Conservation (phyloP, 1,140 invertebrate genomes). For the Trichoplusia ni region DNA sequence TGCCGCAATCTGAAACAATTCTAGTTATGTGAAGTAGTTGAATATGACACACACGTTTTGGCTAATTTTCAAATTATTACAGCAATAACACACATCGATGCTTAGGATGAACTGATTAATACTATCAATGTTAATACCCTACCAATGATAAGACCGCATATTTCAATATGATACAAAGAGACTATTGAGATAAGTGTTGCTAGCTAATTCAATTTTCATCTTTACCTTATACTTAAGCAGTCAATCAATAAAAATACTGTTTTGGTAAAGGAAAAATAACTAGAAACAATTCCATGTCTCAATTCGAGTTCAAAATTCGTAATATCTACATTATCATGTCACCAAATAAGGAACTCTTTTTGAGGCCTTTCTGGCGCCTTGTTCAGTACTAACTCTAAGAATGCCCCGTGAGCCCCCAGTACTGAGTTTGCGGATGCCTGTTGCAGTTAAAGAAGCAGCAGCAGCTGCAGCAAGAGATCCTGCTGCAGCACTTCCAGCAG, state of each 20-base stretch:
- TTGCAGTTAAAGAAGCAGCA: constrained; percentile 94
- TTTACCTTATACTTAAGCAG: no score
- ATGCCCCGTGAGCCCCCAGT: not conserved
- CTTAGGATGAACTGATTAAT: constrained; percentile 2
- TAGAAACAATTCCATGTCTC: no score
- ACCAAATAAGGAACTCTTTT: not conserved
- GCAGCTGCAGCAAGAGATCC: constrained; percentile 93
- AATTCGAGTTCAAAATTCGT: no score
- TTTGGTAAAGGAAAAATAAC: no score
- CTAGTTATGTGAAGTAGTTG: constrained; percentile 4
- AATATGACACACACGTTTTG: constrained; percentile 6
- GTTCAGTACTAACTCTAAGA: not conserved
- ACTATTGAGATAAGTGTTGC: no score
- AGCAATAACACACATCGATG: not conserved
- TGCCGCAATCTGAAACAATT: no score
- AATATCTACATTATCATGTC: no score
- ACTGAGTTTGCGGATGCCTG: constrained; percentile 41
- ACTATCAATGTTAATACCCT: not conserved
- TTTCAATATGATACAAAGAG: not conserved
- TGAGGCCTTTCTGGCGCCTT: not conserved
- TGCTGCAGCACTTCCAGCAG: constrained; percentile 93
- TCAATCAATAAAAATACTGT: no score
- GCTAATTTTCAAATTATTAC: not conserved
- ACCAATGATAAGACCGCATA: not conserved
- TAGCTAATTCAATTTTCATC: no score